Base-by-base conservation (phyloP, 2,888 invertebrate genomes). In the Agrypnus murinus region DNA sequence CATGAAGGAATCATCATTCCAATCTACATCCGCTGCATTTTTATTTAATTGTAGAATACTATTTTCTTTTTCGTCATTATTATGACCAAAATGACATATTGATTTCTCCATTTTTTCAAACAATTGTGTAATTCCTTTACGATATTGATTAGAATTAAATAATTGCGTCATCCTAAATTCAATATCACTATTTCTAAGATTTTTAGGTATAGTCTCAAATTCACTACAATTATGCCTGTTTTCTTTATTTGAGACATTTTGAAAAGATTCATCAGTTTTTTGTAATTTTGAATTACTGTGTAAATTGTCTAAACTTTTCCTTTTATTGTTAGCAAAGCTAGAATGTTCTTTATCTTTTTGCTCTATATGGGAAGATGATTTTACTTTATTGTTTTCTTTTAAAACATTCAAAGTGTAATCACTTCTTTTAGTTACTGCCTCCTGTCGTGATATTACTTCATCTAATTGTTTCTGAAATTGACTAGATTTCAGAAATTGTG, bases 21-120 rank as follows among this genome's bases (percentile, higher is more conserved):
- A 75, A 6, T 68, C 67, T 7, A 15, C 9, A 48, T 9, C 48
- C 1, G 17, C 3, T 1, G 19, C 32, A 7, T 1, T 55, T 10
- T 55, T 10, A 34, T 10, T 34, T 3, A 6, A 34, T 31, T 55
- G 25, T 5, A 15, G 17, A 2, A 14, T 7, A 5, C 7, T 8
- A 15, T 40, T 5, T 40, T 43, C 15, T 43, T 43, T 15, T 5
- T 12, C 34, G 46, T 79, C 69, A 50, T 78, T 74, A 58, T 70
- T 71, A 10, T 74, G 74, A 10, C 83, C 84, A 74, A 87, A 81
- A 45, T 86, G 84, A 78, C 84, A 86, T 76, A 90, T 88, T 5
- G 89, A 87, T 65, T 87, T 84, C 83, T 89, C 89, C 31, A 89
- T 81, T 45, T 84, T 79, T 76, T 89, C 84, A 82, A 90, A 90